Evolutionary conservation across 2,797 vertebrate species (phyloP).

Genomic region (Enteromius mattozi): DNA sequence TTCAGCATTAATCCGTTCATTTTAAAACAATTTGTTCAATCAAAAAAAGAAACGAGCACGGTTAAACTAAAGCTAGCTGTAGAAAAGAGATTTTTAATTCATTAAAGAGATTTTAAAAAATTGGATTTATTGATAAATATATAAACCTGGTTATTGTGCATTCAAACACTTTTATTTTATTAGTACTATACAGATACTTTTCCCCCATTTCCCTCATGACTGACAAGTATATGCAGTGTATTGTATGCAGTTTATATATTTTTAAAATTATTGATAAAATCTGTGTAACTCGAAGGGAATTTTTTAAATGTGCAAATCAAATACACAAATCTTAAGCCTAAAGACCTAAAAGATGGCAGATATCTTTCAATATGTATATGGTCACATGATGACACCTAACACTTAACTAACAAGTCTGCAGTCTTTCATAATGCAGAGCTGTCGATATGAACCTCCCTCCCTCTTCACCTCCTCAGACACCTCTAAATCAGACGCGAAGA

Average conservation of each 20-base stretch:
- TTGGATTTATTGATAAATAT: neutral
- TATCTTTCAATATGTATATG: neutral
- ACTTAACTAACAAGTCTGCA: conserved; percentile 42
- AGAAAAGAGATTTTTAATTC: neutral
- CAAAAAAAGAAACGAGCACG: neutral
- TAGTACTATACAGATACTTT: neutral
- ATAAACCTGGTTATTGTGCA: neutral
- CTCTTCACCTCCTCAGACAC: conserved; percentile 15
- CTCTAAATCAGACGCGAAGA: conserved; percentile 6
- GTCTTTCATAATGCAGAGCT: conserved; percentile 28
- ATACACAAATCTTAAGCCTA: neutral
- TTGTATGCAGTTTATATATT: neutral
- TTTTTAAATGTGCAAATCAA: neutral
- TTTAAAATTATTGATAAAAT: neutral
- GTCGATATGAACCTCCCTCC: conserved; percentile 12
- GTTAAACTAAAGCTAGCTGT: neutral
- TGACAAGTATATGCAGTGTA: neutral
- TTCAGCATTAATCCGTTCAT: neutral
- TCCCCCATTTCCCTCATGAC: neutral
- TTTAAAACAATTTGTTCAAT: neutral
- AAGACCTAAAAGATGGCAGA: neutral
- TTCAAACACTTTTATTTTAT: neutral
- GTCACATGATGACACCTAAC: conserved; percentile 48
- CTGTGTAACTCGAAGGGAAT: neutral
- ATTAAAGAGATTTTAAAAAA: neutral